Conservation (phyloP, 2,113 vertebrate species). For the Scatophagus argus region DNA sequence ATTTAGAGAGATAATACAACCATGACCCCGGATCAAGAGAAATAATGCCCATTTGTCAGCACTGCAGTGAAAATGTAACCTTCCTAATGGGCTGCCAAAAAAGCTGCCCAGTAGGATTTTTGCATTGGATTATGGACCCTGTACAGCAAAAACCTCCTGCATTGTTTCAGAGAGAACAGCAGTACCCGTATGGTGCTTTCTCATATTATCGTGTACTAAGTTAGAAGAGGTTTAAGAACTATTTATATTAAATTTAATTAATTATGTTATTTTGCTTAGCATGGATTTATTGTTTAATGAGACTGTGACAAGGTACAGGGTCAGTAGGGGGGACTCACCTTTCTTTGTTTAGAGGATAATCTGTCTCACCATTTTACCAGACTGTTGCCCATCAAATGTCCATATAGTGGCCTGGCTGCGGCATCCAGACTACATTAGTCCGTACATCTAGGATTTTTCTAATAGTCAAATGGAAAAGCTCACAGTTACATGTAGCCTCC, state of each 20-base stretch:
- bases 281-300: no score
- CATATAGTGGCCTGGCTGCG: no score
- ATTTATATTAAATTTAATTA: neutral
- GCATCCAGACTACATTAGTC: no score
- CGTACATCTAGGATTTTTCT: no score
- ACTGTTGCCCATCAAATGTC: no score
- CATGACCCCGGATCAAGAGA: no score
- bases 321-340: no score
- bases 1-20: constrained; percentile 1
- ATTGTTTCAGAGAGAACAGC: neutral
- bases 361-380: no score
- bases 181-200: neutral
- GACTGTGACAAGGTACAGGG: no score
- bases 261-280: no score
- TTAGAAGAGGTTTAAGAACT: neutral
- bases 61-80: neutral
- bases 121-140: neutral
- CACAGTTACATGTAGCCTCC: neutral
- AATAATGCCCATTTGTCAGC: neutral
- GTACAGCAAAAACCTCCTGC: neutral
- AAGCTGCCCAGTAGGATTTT: neutral
- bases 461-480: no score
- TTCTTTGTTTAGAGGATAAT: no score
- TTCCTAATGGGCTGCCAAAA: constrained; percentile 1
- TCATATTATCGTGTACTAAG: neutral